These are phyloP conservation scores for Philypnodon macrostomus DNA, from an alignment of 2,797 vertebrate species.

Conservation along the genomic window DNA sequence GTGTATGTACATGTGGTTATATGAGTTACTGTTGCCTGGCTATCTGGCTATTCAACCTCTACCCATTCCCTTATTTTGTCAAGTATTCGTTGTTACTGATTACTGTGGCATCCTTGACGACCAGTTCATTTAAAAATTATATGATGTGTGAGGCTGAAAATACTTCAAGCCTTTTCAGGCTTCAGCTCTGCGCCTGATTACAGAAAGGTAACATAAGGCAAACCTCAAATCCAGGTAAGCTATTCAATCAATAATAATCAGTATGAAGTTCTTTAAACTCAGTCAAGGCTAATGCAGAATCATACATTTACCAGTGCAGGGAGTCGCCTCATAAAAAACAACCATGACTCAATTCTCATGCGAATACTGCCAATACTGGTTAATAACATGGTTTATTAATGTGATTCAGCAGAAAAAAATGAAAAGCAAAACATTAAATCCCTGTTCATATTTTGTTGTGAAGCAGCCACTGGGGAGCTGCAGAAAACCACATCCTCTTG, in stretches of 20 bases:
- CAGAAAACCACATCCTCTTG: constrained; percentile 49
- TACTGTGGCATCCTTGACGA: constrained; percentile 1
- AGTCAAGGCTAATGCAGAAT: constrained; percentile 2
- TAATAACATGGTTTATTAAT: constrained; percentile 52
- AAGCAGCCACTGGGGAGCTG: constrained; percentile 48
- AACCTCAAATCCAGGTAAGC: too few species aligned
- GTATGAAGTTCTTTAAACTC: neutral
- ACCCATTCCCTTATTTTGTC: too few species aligned
- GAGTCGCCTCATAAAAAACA: neutral
- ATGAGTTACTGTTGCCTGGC: too few species aligned
- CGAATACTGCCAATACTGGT: constrained; percentile 22
- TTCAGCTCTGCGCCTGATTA: too few species aligned
- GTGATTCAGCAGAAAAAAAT: constrained; percentile 41
- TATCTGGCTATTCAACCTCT: too few species aligned
- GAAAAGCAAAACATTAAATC: constrained; percentile 16
- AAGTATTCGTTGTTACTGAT: neutral
- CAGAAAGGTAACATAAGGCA: neutral
- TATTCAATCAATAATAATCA: constrained; percentile 4
- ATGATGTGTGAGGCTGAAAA: constrained; percentile 4
- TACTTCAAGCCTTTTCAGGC: too few species aligned
- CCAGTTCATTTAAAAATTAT: neutral
- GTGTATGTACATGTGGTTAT: too few species aligned
- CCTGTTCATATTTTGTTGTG: constrained; percentile 48
- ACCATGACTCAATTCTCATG: constrained; percentile 31
- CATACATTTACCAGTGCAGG: neutral